A percentile compares a stretch with the other conserved stretches of the same genome.
Conservation (phyloP, 2,113 vertebrate species). For the Scolopax mira region DNA sequence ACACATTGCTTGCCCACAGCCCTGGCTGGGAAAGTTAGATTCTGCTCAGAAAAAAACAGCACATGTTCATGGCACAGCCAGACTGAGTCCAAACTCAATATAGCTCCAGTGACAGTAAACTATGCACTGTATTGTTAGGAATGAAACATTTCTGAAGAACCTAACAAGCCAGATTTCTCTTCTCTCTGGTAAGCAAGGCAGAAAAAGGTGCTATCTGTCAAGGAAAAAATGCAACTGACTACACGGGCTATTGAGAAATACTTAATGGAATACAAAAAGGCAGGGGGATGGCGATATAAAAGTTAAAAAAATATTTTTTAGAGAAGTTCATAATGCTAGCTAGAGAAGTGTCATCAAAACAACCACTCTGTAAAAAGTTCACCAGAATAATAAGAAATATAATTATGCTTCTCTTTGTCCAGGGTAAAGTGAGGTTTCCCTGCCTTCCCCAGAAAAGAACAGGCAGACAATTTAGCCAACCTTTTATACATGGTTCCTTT, state of each 20-base stretch:
- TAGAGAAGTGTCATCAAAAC: background rate
- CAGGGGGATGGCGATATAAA: rapidly evolving
- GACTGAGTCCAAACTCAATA: background rate
- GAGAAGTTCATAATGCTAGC: background rate
- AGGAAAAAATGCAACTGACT: background rate
- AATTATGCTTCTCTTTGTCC: background rate
- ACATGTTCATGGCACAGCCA: background rate
- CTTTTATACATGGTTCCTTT: background rate
- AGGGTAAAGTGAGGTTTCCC: background rate
- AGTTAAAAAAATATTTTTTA: background rate
- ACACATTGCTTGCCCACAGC: background rate
- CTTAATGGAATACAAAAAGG: background rate
- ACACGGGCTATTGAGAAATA: background rate
- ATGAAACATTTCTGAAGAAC: background rate
- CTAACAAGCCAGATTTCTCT: background rate
- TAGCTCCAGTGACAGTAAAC: background rate
- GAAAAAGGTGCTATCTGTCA: background rate
- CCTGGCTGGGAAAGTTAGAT: background rate
- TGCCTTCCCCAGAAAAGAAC: background rate
- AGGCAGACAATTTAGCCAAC: background rate
- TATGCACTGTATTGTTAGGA: background rate
- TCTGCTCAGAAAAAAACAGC: constrained; percentile 5
- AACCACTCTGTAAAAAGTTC: background rate
- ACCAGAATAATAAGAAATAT: background rate
- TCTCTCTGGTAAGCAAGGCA: background rate